Evolutionary conservation across 2,797 vertebrate genomes (phyloP), one percentile per base, ranked within the genome.

Genomic region (Galagoides demidoff): DNA sequence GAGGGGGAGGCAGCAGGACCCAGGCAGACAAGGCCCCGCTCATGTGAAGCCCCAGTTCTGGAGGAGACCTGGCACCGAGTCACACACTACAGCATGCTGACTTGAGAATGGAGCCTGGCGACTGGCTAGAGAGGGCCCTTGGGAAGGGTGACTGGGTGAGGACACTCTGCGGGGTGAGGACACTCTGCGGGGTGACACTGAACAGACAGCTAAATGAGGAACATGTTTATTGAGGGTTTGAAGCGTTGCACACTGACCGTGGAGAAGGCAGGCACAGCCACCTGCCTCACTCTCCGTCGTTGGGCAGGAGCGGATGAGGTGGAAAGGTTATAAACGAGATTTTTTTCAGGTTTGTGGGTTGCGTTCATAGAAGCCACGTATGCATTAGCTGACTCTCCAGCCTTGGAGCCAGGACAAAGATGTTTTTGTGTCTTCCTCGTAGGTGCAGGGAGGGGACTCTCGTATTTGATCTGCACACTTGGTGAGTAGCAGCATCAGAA

Each of bases 401-500:
- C 25, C 31, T 49, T 39, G 82, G 49, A 83, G 5, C 52, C 57
- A 90, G 84, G 49, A 66, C 66, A 70, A 27, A 89, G 13, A 29
- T 77, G 39, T 57, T 89, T 92, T 76, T 92, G 37, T 34, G 25
- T 85, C 83, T 90, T 85, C 55, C 31, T 88, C 74, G 55, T 63
- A 78, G 43, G 45, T 63, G 49, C 77, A 73, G 23, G 45, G 71
- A 90, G 45, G 61, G n/a, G 57, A 89, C 22, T 86, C 88, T 55
- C 27, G 45, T 76, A 86, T 95, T 94, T 90, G 74, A 85, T 90
- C 71, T 96, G 31, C n/a, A 86, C 34, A 25, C 19, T 45, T 64
- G 68, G 63, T 34, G 79, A 81, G 79, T 79, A 70, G 55, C 59
- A 94, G 70, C 74, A 95, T 84, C 74, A 52, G 95, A 94, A 73